These are phyloP conservation scores for Temnothorax ravouxi DNA, from an alignment of 2,888 invertebrate genomes.

Conservation along the genomic window DNA sequence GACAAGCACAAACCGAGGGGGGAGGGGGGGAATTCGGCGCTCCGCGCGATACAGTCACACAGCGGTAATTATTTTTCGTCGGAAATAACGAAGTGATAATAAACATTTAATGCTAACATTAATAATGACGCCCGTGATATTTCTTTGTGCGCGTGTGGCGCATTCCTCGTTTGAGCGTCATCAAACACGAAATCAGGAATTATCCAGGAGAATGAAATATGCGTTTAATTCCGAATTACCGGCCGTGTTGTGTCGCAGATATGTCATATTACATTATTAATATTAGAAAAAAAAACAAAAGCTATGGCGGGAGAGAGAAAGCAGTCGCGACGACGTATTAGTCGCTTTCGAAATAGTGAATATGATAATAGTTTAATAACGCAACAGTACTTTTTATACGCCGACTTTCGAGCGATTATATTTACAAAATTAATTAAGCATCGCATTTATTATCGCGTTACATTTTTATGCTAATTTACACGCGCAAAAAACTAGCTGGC, in stretches of 20 bases:
- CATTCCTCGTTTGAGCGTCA: slow-evolving; percentile 38
- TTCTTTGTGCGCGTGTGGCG: slow-evolving; percentile 44
- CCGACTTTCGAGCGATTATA: slow-evolving; percentile 28
- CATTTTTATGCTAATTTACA: slow-evolving; percentile 10
- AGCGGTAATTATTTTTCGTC: slow-evolving; percentile 49
- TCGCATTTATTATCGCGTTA: slow-evolving; percentile 4
- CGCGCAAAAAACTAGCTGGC: slow-evolving; percentile 4
- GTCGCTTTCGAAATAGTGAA: background rate
- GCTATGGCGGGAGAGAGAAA: background rate
- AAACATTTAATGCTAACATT: slow-evolving; percentile 55
- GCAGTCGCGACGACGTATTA: background rate
- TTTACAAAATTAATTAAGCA: slow-evolving; percentile 27
- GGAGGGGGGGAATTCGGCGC: background rate
- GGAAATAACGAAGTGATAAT: slow-evolving; percentile 56
- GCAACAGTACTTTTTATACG: background rate
- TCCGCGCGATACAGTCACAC: slow-evolving; percentile 3
- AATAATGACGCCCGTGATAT: slow-evolving; percentile 40
- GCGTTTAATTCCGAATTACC: slow-evolving; percentile 52
- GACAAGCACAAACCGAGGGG: slow-evolving; percentile 18
- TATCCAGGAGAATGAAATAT: slow-evolving; percentile 44
- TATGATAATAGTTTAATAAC: slow-evolving; percentile 1
- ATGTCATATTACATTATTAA: slow-evolving; percentile 2
- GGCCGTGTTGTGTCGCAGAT: slow-evolving; percentile 8
- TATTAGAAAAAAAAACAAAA: slow-evolving; percentile 31
- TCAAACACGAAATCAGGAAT: slow-evolving; percentile 44